phyloP scores from a whole-genome alignment of 2,113 vertebrate genomes.

The Pygoscelis antarcticus region DNA sequence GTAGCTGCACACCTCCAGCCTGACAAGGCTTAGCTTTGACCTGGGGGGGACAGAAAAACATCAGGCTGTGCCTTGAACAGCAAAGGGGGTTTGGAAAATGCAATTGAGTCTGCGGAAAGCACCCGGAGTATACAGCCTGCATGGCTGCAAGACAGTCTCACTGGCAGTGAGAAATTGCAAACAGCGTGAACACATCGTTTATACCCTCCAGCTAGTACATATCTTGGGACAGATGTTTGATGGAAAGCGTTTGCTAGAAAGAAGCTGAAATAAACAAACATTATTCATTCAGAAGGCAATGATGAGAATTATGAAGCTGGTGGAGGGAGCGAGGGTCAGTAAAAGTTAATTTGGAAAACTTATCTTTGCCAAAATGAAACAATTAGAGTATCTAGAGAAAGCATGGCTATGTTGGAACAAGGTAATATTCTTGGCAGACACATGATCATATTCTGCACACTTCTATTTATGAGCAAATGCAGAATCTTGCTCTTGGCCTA shows the following conservation, averaged over 20 bases:
- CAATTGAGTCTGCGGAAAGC: not conserved
- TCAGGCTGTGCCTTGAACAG: not conserved
- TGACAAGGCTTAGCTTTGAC: not conserved
- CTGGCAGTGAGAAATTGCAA: not conserved
- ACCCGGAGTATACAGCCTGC: not conserved
- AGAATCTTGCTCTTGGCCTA: slow-evolving; percentile 45
- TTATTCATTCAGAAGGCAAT: slow-evolving; percentile 1
- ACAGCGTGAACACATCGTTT: not conserved
- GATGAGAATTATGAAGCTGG: slow-evolving; percentile 4
- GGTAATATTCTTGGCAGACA: slow-evolving; percentile 47
- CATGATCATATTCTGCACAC: not conserved
- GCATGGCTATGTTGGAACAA: not conserved
- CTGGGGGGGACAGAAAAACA: not conserved
- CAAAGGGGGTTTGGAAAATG: not conserved
- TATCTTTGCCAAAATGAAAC: slow-evolving; percentile 54
- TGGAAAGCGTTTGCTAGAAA: not conserved
- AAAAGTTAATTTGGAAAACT: slow-evolving; percentile 56
- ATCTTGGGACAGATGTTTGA: not conserved
- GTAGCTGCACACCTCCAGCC: not conserved
- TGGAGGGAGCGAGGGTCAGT: slow-evolving; percentile 6
- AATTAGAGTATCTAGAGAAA: slow-evolving; percentile 56
- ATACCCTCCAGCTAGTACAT: not conserved
- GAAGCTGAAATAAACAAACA: slow-evolving; percentile 4
- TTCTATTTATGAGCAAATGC: slow-evolving; percentile 35
- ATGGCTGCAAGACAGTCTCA: not conserved